Percentiles rank a stretch among this genome's conserved stretches.
phyloP scores from a whole-genome alignment of 1,140 invertebrate genomes.

The Aphaenogaster floridana region DNA sequence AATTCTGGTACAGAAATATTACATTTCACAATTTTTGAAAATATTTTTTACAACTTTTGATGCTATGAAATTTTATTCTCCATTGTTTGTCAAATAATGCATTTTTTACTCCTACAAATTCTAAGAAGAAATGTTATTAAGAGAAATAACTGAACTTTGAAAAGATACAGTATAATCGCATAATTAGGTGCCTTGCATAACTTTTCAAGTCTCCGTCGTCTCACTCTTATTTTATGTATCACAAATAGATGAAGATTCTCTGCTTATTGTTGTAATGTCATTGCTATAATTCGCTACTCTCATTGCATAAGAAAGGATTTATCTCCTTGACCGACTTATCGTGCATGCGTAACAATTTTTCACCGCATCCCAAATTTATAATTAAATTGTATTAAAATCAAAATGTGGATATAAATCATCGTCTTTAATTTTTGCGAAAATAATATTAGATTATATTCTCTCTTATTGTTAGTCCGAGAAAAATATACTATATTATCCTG shows the following conservation, averaged over 20 bases:
- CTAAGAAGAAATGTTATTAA: neutral
- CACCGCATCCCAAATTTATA: neutral
- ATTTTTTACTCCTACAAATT: neutral
- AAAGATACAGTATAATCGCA: neutral
- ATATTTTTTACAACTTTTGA: neutral
- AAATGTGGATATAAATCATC: neutral
- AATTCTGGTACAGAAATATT: neutral
- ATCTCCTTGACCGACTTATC: conserved; percentile 62
- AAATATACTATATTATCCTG: neutral
- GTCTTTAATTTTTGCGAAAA: neutral
- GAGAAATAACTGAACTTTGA: neutral
- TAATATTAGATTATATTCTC: neutral
- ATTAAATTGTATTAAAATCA: neutral
- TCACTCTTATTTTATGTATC: neutral
- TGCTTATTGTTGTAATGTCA: neutral
- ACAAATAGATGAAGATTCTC: neutral
- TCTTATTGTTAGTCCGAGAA: neutral
- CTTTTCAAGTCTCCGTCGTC: neutral
- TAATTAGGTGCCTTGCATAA: conserved; percentile 12
- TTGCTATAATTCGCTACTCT: neutral
- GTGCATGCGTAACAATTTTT: conserved; percentile 35
- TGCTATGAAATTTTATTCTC: neutral
- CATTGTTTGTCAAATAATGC: neutral
- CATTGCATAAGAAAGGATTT: conserved; percentile 36
- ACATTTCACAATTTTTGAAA: neutral